Evolutionary conservation across 2,888 invertebrate genomes (phyloP).

Genomic region (Drosophila recens): DNA sequence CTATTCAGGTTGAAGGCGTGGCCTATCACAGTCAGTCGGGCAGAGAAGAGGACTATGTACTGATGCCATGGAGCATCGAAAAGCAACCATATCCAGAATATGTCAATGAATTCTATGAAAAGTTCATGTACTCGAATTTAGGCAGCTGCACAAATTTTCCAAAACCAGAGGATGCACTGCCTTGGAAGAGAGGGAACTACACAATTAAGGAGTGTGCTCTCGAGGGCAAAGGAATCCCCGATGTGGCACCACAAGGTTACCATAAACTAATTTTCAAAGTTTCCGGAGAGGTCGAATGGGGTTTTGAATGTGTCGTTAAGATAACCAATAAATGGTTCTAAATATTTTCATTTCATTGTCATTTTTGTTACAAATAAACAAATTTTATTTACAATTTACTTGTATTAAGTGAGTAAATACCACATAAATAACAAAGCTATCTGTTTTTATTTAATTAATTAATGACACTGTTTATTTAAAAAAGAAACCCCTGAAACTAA

Average conservation of each 20-base stretch:
- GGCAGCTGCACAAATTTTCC: conserved; percentile 41
- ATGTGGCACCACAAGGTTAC: conserved; percentile 52
- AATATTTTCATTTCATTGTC: no score
- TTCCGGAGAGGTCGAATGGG: conserved; percentile 50
- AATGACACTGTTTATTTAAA: no score
- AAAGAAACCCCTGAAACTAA: no score
- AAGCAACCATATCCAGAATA: conserved; percentile 24
- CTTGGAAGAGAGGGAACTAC: conserved; percentile 11
- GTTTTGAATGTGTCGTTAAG: conserved; percentile 4
- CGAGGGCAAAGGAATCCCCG: conserved; percentile 51
- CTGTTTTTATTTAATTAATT: no score
- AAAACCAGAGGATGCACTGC: neutral
- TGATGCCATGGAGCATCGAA: conserved; percentile 36
- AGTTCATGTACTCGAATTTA: conserved; percentile 39
- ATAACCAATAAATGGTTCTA: conserved; percentile 15
- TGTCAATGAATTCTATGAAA: conserved; percentile 33
- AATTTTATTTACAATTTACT: no score
- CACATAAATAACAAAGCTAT: no score
- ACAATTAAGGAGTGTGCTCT: conserved; percentile 29
- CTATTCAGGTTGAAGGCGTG: conserved; percentile 31
- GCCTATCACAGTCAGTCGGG: conserved; percentile 50
- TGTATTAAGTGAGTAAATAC: no score
- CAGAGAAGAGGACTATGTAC: conserved; percentile 50
- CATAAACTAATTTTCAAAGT: conserved; percentile 39
- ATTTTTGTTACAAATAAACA: no score